These are phyloP conservation scores for Cheilosia soror DNA, from an alignment of 2,888 invertebrate species.

Conservation along the genomic window DNA sequence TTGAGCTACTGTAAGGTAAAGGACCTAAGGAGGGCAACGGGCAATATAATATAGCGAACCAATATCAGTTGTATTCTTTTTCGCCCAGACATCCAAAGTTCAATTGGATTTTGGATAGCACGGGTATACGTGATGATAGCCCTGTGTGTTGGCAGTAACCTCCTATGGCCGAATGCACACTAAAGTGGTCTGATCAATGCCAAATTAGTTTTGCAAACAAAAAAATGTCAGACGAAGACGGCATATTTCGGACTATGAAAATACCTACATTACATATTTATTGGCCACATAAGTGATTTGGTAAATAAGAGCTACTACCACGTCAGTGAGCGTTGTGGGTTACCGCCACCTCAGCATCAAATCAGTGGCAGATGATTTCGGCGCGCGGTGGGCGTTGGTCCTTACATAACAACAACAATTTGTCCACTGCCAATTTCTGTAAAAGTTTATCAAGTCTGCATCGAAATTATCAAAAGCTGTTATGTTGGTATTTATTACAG, in stretches of 20 bases:
- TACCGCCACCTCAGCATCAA: too few relatives aligned
- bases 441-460: constrained; percentile 35
- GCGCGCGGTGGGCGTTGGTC: neutral
- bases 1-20: neutral
- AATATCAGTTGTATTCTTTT: constrained; percentile 26
- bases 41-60: constrained; percentile 54
- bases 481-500: constrained; percentile 41
- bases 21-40: neutral
- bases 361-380: neutral
- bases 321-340: neutral
- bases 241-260: too few relatives aligned
- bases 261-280: too few relatives aligned
- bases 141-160: too few relatives aligned
- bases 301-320: too few relatives aligned
- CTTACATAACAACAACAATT: constrained; percentile 27
- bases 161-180: too few relatives aligned
- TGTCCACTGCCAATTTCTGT: neutral
- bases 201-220: too few relatives aligned
- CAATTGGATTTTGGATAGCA: constrained; percentile 61
- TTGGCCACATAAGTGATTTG: too few relatives aligned
- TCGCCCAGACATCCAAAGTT: constrained; percentile 73
- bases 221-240: too few relatives aligned
- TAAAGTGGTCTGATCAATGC: too few relatives aligned
- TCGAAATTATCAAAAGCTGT: constrained; percentile 18
- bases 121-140: constrained; percentile 16